Evolutionary conservation across 2,797 vertebrate species (phyloP).

Genomic region (Chrysocyon brachyurus): DNA sequence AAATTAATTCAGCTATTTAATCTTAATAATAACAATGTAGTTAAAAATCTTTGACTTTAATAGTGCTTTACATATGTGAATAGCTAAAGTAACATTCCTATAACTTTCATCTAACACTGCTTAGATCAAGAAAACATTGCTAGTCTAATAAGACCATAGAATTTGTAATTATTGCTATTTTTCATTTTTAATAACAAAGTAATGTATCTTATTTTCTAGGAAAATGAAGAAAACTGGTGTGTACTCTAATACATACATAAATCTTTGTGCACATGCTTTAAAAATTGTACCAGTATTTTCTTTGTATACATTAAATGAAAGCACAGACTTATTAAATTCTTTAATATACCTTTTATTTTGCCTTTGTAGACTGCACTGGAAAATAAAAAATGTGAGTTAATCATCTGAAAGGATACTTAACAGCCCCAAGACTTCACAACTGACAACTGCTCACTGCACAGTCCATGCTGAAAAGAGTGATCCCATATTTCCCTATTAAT

Average conservation of each 20-base stretch:
- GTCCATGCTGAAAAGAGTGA: constrained; percentile 81
- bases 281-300: constrained; percentile 82
- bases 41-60: constrained; percentile 87
- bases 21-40: constrained; percentile 87
- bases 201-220: constrained; percentile 87
- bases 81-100: constrained; percentile 85
- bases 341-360: constrained; percentile 76
- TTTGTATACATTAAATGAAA: constrained; percentile 85
- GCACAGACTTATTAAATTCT: constrained; percentile 77
- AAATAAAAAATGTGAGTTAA: constrained; percentile 35
- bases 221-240: constrained; percentile 83
- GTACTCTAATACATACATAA: constrained; percentile 80
- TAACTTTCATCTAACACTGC: constrained; percentile 89
- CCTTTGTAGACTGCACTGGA: constrained; percentile 19
- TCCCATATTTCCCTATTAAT: constrained; percentile 84
- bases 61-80: constrained; percentile 85
- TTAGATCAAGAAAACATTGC: constrained; percentile 87
- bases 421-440: constrained; percentile 80
- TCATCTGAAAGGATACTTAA: constrained; percentile 71
- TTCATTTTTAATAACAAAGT: constrained; percentile 87
- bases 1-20: constrained; percentile 87
- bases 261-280: constrained; percentile 82
- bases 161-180: constrained; percentile 89
- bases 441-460: constrained; percentile 80
- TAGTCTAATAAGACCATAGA: constrained; percentile 86